Evolutionary conservation across 2,797 vertebrate species (phyloP).

Genomic region (Sphaeramia orbicularis): DNA sequence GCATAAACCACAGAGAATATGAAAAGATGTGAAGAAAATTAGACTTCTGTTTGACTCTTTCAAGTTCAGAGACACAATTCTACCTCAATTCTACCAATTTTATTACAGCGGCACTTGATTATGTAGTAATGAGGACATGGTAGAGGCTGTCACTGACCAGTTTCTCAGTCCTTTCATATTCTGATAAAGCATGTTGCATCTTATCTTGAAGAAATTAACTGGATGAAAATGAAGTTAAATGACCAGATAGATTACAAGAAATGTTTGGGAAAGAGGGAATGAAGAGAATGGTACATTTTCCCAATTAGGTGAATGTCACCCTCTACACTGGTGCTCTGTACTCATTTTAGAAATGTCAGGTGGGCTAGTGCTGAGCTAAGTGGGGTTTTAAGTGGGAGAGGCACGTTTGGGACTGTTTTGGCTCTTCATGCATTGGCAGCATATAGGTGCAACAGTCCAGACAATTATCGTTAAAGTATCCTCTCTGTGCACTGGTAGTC

Average conservation of each 20-base stretch:
- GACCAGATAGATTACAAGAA: slow-evolving; percentile 24
- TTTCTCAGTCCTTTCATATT: slow-evolving; percentile 17
- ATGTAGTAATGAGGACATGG: slow-evolving; percentile 15
- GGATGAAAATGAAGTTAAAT: slow-evolving; percentile 35
- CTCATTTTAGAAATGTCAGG: slow-evolving; percentile 73
- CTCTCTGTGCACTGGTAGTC: slow-evolving; percentile 31
- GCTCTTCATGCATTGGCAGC: slow-evolving; percentile 35
- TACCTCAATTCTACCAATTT: slow-evolving; percentile 20
- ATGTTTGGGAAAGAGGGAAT: slow-evolving; percentile 26
- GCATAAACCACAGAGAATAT: slow-evolving; percentile 37
- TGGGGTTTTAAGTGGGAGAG: slow-evolving; percentile 40
- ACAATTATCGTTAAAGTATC: slow-evolving; percentile 53
- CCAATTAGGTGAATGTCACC: slow-evolving; percentile 81
- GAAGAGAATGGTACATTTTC: slow-evolving; percentile 58
- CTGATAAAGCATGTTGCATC: slow-evolving; percentile 21
- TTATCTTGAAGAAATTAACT: slow-evolving; percentile 33
- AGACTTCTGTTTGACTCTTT: slow-evolving; percentile 20
- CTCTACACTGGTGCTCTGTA: slow-evolving; percentile 40
- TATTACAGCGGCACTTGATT: slow-evolving; percentile 22
- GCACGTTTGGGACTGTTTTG: slow-evolving; percentile 52
- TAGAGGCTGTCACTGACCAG: slow-evolving; percentile 18
- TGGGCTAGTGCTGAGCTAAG: slow-evolving; percentile 58
- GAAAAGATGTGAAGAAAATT: slow-evolving; percentile 46
- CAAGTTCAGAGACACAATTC: slow-evolving; percentile 16
- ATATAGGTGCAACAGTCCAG: slow-evolving; percentile 44